Conservation (phyloP, 2,888 invertebrate genomes). For the Phyllotreta striolata region DNA sequence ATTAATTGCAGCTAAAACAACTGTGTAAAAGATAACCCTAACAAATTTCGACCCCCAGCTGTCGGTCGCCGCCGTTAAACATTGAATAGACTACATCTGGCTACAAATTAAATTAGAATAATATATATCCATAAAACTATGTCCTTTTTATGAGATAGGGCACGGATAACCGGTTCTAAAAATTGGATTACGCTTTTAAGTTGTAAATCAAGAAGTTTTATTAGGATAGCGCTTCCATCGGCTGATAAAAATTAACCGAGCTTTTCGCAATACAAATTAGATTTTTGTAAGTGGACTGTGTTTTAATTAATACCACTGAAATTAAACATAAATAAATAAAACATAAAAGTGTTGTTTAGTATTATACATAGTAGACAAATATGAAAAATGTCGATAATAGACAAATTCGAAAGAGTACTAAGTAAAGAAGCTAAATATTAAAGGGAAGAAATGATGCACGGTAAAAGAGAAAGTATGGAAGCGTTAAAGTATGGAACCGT, state of each 20-base stretch:
- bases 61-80: constrained; percentile 21
- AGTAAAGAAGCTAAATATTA: constrained; percentile 1
- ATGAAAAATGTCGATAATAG: too few relatives aligned
- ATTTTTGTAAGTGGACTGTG: too few relatives aligned
- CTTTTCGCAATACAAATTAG: too few relatives aligned
- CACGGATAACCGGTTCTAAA: constrained; percentile 33
- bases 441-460: too few relatives aligned
- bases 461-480: too few relatives aligned
- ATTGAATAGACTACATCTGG: constrained; percentile 34
- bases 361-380: not conserved
- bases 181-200: constrained; percentile 31
- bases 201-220: constrained; percentile 39
- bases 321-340: constrained; percentile 13
- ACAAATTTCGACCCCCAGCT: constrained; percentile 21
- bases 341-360: not conserved
- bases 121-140: constrained; percentile 40
- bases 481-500: too few relatives aligned
- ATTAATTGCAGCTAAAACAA: constrained; percentile 19
- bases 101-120: constrained; percentile 42
- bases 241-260: not conserved
- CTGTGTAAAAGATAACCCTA: constrained; percentile 26
- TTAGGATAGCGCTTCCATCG: constrained; percentile 12
- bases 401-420: constrained; percentile 13
- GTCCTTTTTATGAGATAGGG: constrained; percentile 14
- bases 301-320: constrained; percentile 8